Evolutionary conservation across 1,140 invertebrate genomes (phyloP).

Genomic region (Musca domestica): DNA sequence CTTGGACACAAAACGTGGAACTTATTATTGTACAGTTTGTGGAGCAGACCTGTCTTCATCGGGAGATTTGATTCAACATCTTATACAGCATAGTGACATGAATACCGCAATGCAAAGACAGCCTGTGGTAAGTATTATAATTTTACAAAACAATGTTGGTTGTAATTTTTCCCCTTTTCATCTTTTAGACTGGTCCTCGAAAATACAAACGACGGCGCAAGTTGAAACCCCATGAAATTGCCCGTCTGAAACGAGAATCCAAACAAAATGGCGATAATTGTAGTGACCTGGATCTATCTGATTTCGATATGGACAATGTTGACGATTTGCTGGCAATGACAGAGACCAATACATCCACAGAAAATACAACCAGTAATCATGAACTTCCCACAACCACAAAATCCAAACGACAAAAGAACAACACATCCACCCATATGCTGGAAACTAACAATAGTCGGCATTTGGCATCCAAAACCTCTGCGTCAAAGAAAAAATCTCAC

Average conservation of each 20-base stretch:
- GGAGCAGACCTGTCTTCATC: constrained; percentile 66
- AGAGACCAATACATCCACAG: constrained; percentile 36
- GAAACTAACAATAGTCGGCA: not conserved
- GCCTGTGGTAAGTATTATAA: constrained; percentile 60
- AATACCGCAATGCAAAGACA: constrained; percentile 76
- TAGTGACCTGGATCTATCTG: constrained; percentile 47
- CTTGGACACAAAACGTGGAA: constrained; percentile 62
- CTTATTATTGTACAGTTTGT: constrained; percentile 74
- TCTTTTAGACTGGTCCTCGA: constrained; percentile 63
- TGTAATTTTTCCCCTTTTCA: not conserved
- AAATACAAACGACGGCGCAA: constrained; percentile 78
- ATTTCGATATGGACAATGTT: constrained; percentile 47
- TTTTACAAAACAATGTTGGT: not conserved
- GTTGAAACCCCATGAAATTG: constrained; percentile 64
- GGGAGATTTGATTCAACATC: constrained; percentile 72
- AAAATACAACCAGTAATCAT: constrained; percentile 1
- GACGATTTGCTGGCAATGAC: constrained; percentile 55
- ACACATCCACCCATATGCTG: not conserved
- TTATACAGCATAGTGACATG: constrained; percentile 78
- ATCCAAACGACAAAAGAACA: constrained; percentile 33
- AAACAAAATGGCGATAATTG: constrained; percentile 30
- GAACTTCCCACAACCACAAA: constrained; percentile 24
- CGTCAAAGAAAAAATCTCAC: not conserved
- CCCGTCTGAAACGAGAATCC: constrained; percentile 50
- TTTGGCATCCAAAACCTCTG: not conserved